phyloP scores from a whole-genome alignment of 1,140 invertebrate genomes.

The Lucilia sericata region DNA sequence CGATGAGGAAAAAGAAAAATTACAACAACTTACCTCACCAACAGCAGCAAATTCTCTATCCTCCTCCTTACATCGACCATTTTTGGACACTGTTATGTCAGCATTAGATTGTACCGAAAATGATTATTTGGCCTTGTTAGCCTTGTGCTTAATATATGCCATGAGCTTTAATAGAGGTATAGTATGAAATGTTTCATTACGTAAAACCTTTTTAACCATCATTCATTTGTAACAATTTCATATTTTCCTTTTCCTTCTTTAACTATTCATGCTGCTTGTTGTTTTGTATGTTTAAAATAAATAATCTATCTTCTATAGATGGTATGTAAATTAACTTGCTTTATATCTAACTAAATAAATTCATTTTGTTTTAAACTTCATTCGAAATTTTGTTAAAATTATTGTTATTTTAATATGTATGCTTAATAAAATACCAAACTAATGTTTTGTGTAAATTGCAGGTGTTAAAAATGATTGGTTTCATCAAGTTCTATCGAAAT shows the following conservation, averaged over 20 bases:
- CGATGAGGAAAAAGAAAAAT: slow-evolving; percentile 90
- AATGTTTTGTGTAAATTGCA: slow-evolving; percentile 60
- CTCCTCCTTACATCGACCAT: slow-evolving; percentile 72
- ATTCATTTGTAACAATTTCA: slow-evolving; percentile 25
- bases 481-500: slow-evolving; percentile 73
- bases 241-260: slow-evolving; percentile 30
- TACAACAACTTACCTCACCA: slow-evolving; percentile 63
- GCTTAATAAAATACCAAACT: not conserved
- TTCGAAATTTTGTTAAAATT: not conserved
- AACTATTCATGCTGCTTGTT: slow-evolving; percentile 44
- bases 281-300: slow-evolving; percentile 16
- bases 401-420: not conserved
- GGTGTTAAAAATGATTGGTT: slow-evolving; percentile 81
- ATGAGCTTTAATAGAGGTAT: slow-evolving; percentile 93
- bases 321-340: slow-evolving; percentile 49
- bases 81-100: slow-evolving; percentile 88
- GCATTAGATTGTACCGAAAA: slow-evolving; percentile 89
- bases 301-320: slow-evolving; percentile 47
- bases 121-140: slow-evolving; percentile 94
- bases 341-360: not conserved
- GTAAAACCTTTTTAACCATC: slow-evolving; percentile 9
- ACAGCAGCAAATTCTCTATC: slow-evolving; percentile 23
- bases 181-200: slow-evolving; percentile 45
- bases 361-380: slow-evolving; percentile 7
- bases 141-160: slow-evolving; percentile 92